Conservation (phyloP, 2,888 invertebrate species). For the Agrochola lota region DNA sequence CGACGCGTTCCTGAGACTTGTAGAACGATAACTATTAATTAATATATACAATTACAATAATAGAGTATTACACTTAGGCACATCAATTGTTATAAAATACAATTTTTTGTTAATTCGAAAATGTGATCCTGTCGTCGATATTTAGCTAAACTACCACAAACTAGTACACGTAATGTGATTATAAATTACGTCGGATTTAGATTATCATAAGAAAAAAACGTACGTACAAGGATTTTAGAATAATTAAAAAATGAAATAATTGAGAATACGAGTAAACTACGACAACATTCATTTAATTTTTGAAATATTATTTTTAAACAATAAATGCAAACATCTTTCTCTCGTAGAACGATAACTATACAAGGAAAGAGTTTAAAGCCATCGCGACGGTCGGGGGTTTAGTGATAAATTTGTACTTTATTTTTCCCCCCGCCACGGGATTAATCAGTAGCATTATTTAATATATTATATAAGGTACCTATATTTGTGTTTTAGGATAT, state of each 20-base stretch:
- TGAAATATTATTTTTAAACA: slow-evolving; percentile 73
- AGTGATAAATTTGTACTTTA: slow-evolving; percentile 89
- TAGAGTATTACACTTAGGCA: slow-evolving; percentile 90
- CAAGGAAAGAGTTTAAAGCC: slow-evolving; percentile 84
- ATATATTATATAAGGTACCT: slow-evolving; percentile 72
- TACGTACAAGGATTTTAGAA: slow-evolving; percentile 63
- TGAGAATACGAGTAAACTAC: slow-evolving; percentile 73
- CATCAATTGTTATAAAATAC: slow-evolving; percentile 91
- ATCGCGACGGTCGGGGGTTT: slow-evolving; percentile 77
- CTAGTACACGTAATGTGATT: slow-evolving; percentile 82
- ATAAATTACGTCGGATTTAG: slow-evolving; percentile 62
- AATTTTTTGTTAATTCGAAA: slow-evolving; percentile 86
- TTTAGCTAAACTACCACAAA: slow-evolving; percentile 84
- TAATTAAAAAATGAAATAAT: slow-evolving; percentile 61
- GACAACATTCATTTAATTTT: slow-evolving; percentile 84
- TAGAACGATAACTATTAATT: slow-evolving; percentile 77
- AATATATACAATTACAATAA: slow-evolving; percentile 83
- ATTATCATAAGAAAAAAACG: slow-evolving; percentile 68
- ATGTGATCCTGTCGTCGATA: slow-evolving; percentile 83
- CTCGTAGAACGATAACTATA: slow-evolving; percentile 82
- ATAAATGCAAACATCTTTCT: slow-evolving; percentile 80
- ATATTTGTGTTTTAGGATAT: slow-evolving; percentile 84
- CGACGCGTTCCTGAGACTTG: slow-evolving; percentile 74
- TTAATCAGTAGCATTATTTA: slow-evolving; percentile 75
- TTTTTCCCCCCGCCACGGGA: slow-evolving; percentile 78